Base-by-base conservation (phyloP, 2,888 invertebrate species). In the Drosophila koepferae region DNA sequence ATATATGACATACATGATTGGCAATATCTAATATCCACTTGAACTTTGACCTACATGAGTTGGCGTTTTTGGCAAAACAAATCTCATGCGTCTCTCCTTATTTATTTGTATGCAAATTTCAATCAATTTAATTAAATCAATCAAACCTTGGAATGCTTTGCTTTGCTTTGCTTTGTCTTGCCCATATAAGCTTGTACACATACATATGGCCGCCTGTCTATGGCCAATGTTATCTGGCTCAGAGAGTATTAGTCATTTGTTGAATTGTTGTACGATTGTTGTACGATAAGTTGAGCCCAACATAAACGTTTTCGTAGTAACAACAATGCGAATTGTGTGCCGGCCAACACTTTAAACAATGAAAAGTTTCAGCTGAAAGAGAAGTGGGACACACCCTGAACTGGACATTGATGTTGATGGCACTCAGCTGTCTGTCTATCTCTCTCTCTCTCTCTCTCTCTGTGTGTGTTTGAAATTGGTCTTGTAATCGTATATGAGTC, bases 231-330 rank as follows among this genome's bases (percentile, higher is more conserved):
- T 81, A 89, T 86, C 87, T 12, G 59, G 28, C 63, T 46, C 71
- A 55, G 72, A n/a, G 69, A 73, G 79, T 75, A 81, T 78, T 74
- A 53, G 82, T 86, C 79, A 89, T 89, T 89, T 90, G 83, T 73
- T 90, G 78, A 90, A 89, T 89, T 90, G 88, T 61, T n/a, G n/a
- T n/a, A n/a, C n/a, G n/a, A n/a, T n/a, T n/a, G n/a, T 78, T 72
- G 66, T 64, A 56, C 69, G 89, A 89, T 90, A 89, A 87, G 78
- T 65, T 55, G 59, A 34, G 71, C 46, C 20, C 49, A 74, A 68
- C 60, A 75, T 63, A 72, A 77, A 65, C 70, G 72, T 61, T 74
- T 73, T 59, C 64, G 77, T 71, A 63, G 68, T 66, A 66, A 72
- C 72, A 75, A 74, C 75, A 81, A 81, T 80, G 59, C 38, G 81